A percentile compares a stretch with the other conserved stretches of the same genome.
Conservation (phyloP, 2,113 vertebrate genomes). For the Electrona antarctica region DNA sequence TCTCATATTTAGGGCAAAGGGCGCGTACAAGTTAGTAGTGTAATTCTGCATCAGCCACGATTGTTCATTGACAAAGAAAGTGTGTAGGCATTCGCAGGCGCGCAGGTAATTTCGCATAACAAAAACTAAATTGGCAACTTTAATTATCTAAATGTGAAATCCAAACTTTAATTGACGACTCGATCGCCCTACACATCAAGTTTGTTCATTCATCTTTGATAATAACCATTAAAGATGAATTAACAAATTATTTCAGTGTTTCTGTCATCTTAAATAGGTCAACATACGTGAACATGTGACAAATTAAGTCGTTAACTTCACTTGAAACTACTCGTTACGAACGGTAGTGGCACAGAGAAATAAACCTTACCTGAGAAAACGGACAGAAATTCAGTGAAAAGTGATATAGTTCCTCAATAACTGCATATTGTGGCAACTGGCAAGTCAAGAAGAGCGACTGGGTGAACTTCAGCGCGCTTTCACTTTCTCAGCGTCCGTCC, state of each 20-base stretch:
- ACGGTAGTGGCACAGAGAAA: background rate
- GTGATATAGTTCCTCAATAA: background rate
- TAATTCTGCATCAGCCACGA: background rate
- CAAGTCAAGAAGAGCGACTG: background rate
- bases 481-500: conserved; percentile 25
- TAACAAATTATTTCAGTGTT: too few species aligned
- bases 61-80: background rate
- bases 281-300: too few species aligned
- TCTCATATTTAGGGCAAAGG: conserved; percentile 1
- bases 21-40: background rate
- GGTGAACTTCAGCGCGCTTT: conserved; percentile 28
- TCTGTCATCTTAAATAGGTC: too few species aligned
- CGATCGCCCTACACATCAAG: too few species aligned
- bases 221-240: too few species aligned
- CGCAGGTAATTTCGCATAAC: too few species aligned
- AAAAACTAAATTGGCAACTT: too few species aligned
- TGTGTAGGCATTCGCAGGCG: background rate
- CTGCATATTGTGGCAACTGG: background rate
- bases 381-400: background rate
- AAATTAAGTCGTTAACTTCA: too few species aligned
- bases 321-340: too few species aligned
- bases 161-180: too few species aligned
- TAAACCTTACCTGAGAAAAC: conserved; percentile 51
- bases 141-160: too few species aligned
- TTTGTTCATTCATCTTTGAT: too few species aligned